phyloP scores from a whole-genome alignment of 2,888 invertebrate genomes.

The Catocala fraxini region DNA sequence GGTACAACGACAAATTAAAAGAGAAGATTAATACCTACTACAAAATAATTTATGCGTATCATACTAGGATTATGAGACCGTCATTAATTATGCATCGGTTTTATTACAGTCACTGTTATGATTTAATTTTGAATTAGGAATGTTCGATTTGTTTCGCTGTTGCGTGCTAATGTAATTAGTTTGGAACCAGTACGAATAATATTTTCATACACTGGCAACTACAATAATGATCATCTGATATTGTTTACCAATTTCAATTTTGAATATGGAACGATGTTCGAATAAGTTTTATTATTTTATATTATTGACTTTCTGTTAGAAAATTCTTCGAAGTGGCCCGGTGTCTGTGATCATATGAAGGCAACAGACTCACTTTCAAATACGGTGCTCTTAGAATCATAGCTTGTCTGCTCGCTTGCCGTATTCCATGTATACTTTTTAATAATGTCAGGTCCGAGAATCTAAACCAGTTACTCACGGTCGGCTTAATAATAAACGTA shows the following conservation, averaged over 20 bases:
- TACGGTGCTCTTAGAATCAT: too few species aligned
- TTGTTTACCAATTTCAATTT: neutral
- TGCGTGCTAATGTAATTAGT: neutral
- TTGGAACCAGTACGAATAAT: conserved; percentile 1
- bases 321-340: too few species aligned
- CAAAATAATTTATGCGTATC: conserved; percentile 1
- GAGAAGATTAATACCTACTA: too few species aligned
- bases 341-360: too few species aligned
- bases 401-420: too few species aligned
- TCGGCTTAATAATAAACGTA: too few species aligned
- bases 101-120: neutral
- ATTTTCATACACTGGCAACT: neutral
- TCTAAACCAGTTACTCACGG: too few species aligned
- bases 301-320: too few species aligned
- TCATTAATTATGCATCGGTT: neutral
- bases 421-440: too few species aligned
- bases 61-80: conserved; percentile 1
- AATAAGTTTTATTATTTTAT: too few species aligned
- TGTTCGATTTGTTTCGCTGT: neutral
- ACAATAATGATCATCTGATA: neutral
- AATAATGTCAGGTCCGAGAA: too few species aligned
- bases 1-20: conserved; percentile 6
- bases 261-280: conserved; percentile 2
- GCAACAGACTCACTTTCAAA: too few species aligned
- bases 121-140: conserved; percentile 4